These are phyloP conservation scores for Exaiptasia diaphana DNA, from an alignment of 64 coral and sea anemone species.

Conservation along the genomic window DNA sequence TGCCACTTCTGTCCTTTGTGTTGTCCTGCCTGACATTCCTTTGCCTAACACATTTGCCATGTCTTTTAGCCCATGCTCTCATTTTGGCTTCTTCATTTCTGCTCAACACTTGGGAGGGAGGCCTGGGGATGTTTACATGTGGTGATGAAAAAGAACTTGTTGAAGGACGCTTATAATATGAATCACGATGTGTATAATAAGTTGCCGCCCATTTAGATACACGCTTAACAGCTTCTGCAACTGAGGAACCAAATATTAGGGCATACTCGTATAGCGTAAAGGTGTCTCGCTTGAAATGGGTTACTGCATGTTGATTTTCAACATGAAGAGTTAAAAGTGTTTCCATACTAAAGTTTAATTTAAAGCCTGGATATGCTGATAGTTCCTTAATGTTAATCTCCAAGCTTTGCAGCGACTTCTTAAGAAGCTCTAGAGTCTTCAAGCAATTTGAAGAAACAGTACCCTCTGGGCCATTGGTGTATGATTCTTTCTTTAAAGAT, in stretches of 20 bases:
- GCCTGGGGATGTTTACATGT: constrained; percentile 28
- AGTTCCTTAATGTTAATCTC: constrained; percentile 21
- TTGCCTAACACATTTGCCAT: constrained; percentile 64
- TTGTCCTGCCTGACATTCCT: constrained; percentile 55
- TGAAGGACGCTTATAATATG: constrained; percentile 34
- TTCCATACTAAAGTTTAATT: constrained; percentile 23
- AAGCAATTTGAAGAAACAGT: constrained; percentile 36
- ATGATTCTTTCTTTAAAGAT: background rate
- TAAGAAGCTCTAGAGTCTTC: constrained; percentile 28
- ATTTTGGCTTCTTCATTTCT: constrained; percentile 59
- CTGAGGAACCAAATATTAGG: constrained; percentile 45
- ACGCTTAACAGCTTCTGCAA: constrained; percentile 40
- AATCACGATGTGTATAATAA: constrained; percentile 40
- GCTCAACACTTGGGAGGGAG: constrained; percentile 27
- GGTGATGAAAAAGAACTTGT: constrained; percentile 15
- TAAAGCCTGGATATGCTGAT: background rate
- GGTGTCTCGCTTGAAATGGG: constrained; percentile 36
- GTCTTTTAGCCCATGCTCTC: constrained; percentile 42
- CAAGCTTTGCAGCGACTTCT: background rate
- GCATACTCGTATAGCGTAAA: constrained; percentile 22
- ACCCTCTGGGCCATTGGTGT: constrained; percentile 33
- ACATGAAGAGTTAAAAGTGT: constrained; percentile 28
- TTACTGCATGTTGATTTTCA: constrained; percentile 29
- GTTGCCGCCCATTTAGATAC: constrained; percentile 29
- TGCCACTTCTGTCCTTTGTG: constrained; percentile 50